Base-by-base conservation (phyloP, 1,140 invertebrate genomes). In the Steinernema feltiae region DNA sequence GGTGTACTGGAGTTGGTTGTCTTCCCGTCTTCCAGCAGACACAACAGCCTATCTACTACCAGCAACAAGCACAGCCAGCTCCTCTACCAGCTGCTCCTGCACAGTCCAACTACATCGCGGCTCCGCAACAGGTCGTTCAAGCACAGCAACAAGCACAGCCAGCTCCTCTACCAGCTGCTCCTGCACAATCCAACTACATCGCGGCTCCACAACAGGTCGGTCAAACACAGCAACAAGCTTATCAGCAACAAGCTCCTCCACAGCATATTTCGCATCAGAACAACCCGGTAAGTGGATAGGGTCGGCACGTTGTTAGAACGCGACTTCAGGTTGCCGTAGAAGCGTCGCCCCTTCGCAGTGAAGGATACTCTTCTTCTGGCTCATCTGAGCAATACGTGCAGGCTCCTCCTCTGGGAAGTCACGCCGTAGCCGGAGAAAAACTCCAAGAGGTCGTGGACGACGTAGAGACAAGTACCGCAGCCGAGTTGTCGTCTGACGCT, bases 321-420 rank as follows among this genome's bases (percentile, higher is more conserved):
- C n/a, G n/a, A n/a, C n/a, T 69, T 32, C 74, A 69, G 53, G 53
- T 48, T 3, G 74, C 29, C 1, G 74, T 70, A 3, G 32, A 70
- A 70, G 74, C 70, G 17, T 69, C 69, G 69, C 63, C 74, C 29
- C 35, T 70, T n/a, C 74, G 70, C 53, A 21, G 7, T 24, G 24
- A 18, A 48, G 15, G 30, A 29, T 2, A 41, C 27, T 46, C 46
- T 15, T 27, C 0, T 2, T 17, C 69, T 69, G 1, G 18, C n/a
- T n/a, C n/a, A n/a, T n/a, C 63, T 31, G 74, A 70, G 30, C 63
- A 75, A 53, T 69, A 75, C 35, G 74, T 75, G 1, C 69, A 70
- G 2, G 46, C 73, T 24, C 69, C 73, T n/a, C 27, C 63, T 32
- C 69, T 41, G 30, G 74, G 46, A 15, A 32, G 53, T 2, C 32